phyloP scores from a whole-genome alignment of 2,113 vertebrate species.

The Lophura nycthemera region DNA sequence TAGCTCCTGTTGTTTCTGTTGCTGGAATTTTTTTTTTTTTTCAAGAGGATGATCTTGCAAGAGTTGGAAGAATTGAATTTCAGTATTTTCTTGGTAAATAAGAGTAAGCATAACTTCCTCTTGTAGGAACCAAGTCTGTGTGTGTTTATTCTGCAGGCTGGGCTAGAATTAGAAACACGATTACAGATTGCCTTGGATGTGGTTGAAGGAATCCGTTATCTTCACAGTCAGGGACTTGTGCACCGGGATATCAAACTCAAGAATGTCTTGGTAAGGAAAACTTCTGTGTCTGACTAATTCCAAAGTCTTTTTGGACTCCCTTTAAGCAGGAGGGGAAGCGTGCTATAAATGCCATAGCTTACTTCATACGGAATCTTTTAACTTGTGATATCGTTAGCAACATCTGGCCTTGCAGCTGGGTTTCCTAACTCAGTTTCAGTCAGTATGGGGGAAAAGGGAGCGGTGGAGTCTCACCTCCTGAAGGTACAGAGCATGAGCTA shows the following conservation, averaged over 20 bases:
- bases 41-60: not conserved
- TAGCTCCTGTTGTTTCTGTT: not conserved
- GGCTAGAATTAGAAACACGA: slow-evolving; percentile 87
- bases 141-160: slow-evolving; percentile 77
- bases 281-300: not conserved
- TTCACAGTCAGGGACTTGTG: slow-evolving; percentile 94
- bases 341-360: not conserved
- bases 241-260: slow-evolving; percentile 98
- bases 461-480: not conserved
- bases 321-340: not conserved
- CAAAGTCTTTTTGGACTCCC: not conserved
- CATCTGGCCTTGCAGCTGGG: not conserved
- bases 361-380: rapidly evolving
- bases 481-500: not conserved
- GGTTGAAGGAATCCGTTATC: slow-evolving; percentile 95
- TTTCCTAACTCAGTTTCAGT: not conserved
- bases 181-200: slow-evolving; percentile 95
- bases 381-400: not conserved
- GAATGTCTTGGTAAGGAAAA: slow-evolving; percentile 93
- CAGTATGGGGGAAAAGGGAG: not conserved
- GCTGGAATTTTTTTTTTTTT: not conserved
- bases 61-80: not conserved
- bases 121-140: not conserved
- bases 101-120: not conserved
- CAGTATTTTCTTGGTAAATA: not conserved